Base-by-base conservation (phyloP, 2,113 vertebrate species). In the Nerophis lumbriciformis region DNA sequence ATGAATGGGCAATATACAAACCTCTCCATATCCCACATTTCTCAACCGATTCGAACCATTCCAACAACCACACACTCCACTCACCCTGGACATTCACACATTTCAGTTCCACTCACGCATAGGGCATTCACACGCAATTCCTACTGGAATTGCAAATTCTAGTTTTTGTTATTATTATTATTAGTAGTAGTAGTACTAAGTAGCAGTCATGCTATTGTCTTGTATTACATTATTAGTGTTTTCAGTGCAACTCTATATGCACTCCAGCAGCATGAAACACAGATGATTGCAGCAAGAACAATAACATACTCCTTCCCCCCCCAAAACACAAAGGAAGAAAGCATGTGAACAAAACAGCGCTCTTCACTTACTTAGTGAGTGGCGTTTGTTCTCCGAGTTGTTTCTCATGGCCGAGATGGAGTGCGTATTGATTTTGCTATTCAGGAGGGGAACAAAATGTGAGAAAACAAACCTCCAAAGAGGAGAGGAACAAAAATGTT, bases 361-460 rank as follows among this genome's bases (percentile, higher is more conserved):
- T 69, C 55, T 11, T 38, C 49, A 63, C 48, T 59, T 73, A 73
- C 48, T 59, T 73, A 73, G 39, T 44, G 55, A 57, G n/a, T 44
- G 38, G 55, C 13, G 53, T 35, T 53, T 35, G 6, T 82, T 83
- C 77, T 73, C 61, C 72, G 44, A 56, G 52, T 77, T 73, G 59
- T 65, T 78, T 78, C 71, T 77, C 63, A 53, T n/a, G 50, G 63
- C 71, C 53, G 48, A 79, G 77, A 73, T 72, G 81, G 44, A 60
- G 56, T 63, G 55, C 11, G 19, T 71, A 89, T 89, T 77, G 86
- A 90, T 89, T 82, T 85, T 85, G 28, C 62, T 77, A 79, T 84
- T 83, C 72, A 70, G 74, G 38, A 16, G 5, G 5, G 76, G 66
- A 79, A 82, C 83, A 74, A 83, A 79, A 1, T 28, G 28, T 28